Percentiles rank a stretch among this genome's conserved stretches.
phyloP scores from a whole-genome alignment of 2,797 vertebrate genomes.

The Pyrocephalus nanus region DNA sequence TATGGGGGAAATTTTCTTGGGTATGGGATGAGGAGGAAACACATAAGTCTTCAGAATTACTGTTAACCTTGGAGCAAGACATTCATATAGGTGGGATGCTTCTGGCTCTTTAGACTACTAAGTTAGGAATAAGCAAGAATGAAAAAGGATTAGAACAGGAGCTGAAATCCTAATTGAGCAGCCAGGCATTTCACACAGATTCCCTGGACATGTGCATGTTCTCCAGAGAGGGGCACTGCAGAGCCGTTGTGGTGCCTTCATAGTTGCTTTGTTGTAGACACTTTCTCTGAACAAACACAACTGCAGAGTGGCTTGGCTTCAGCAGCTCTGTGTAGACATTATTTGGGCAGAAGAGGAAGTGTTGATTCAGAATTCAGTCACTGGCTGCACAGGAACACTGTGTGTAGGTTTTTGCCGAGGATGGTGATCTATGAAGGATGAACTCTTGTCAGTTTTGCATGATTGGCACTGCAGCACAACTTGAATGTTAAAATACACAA shows the following conservation, averaged over 20 bases:
- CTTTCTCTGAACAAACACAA: accelerated
- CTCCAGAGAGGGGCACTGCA: background rate
- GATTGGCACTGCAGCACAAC: background rate
- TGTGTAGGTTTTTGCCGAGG: background rate
- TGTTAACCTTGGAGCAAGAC: background rate
- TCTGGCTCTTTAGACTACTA: background rate
- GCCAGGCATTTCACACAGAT: background rate
- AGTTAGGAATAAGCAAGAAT: background rate
- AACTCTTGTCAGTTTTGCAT: background rate
- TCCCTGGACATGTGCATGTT: accelerated
- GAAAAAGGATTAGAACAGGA: background rate
- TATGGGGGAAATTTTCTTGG: background rate
- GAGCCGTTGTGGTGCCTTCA: background rate
- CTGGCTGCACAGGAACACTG: background rate
- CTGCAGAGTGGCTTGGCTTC: background rate
- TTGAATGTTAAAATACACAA: background rate
- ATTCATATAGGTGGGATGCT: background rate
- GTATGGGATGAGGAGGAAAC: background rate
- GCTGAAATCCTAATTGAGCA: background rate
- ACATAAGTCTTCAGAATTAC: accelerated
- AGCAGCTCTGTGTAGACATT: background rate
- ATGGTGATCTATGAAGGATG: background rate
- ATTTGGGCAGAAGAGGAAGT: no score
- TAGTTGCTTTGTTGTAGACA: background rate
- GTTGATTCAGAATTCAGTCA: no score